Conservation (phyloP, 2,888 invertebrate species). For the Ectobius pallidus region DNA sequence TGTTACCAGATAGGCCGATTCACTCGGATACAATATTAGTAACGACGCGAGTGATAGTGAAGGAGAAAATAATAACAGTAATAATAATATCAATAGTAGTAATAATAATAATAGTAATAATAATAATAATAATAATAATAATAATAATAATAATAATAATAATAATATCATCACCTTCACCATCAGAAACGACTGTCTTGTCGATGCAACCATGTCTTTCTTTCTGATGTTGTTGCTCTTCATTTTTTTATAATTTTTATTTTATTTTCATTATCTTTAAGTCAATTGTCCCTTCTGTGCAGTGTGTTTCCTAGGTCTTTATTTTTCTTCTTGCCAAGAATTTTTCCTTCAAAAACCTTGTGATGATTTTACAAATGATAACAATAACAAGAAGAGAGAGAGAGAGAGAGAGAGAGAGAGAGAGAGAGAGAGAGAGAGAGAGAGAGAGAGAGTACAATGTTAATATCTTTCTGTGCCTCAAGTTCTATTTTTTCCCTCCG, state of each 20-base stretch:
- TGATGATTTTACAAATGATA: background rate
- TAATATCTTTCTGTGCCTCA: too few species aligned
- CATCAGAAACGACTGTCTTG: background rate
- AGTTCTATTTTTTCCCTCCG: too few species aligned
- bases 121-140: background rate
- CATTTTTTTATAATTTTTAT: too few species aligned
- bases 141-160: conserved; percentile 2
- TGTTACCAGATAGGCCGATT: too few species aligned
- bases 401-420: background rate
- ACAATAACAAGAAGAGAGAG: background rate
- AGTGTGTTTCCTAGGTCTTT: background rate
- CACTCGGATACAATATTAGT: background rate
- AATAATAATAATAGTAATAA: too few species aligned
- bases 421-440: background rate
- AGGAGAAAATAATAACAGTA: conserved; percentile 24
- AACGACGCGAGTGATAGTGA: background rate
- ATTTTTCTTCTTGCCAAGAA: too few species aligned
- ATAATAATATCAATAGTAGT: background rate
- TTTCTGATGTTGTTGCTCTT: too few species aligned
- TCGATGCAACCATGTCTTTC: background rate
- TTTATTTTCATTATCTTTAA: background rate
- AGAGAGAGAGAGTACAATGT: background rate
- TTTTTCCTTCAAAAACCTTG: too few species aligned
- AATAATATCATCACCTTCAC: background rate
- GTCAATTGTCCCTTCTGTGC: background rate